Percentiles rank a stretch among this genome's conserved stretches.
These are phyloP conservation scores for Pteruthius melanotis DNA, from an alignment of 2,113 vertebrate genomes.

Conservation along the genomic window DNA sequence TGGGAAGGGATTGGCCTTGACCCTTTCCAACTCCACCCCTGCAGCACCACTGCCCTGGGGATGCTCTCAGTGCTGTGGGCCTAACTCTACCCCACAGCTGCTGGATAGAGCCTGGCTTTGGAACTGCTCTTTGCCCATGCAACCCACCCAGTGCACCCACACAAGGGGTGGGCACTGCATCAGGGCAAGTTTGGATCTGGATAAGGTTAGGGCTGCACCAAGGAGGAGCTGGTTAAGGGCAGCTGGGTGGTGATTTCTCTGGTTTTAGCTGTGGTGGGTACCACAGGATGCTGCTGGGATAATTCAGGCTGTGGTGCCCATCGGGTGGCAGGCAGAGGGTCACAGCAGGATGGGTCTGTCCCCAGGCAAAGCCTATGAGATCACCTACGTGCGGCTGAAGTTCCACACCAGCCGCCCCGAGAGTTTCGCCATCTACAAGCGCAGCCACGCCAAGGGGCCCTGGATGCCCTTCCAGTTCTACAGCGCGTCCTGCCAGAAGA, in stretches of 20 bases:
- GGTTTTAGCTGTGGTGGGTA: neutral
- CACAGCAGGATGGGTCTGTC: rapidly evolving
- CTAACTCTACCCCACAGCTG: neutral
- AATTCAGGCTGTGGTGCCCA: neutral
- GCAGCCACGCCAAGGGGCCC: constrained; percentile 62
- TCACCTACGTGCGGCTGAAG: constrained; percentile 90
- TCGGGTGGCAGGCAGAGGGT: rapidly evolving
- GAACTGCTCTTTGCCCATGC: rapidly evolving
- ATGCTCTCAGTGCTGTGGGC: neutral
- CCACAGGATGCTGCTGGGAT: rapidly evolving
- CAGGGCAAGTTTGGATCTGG: neutral
- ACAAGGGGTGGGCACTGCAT: rapidly evolving
- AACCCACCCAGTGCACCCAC: rapidly evolving
- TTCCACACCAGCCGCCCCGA: constrained; percentile 94
- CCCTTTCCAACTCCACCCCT: neutral
- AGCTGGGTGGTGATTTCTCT: neutral
- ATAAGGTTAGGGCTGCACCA: neutral
- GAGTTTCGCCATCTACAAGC: constrained; percentile 93
- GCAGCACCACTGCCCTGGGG: neutral
- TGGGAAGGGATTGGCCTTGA: neutral
- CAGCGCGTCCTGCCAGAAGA: constrained; percentile 85
- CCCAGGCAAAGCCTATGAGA: constrained; percentile 93
- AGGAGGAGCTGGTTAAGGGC: neutral
- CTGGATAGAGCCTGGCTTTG: neutral
- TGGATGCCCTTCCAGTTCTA: constrained; percentile 95